Base-by-base conservation (phyloP, 2,888 invertebrate genomes). In the Sepioteuthis lessoniana region DNA sequence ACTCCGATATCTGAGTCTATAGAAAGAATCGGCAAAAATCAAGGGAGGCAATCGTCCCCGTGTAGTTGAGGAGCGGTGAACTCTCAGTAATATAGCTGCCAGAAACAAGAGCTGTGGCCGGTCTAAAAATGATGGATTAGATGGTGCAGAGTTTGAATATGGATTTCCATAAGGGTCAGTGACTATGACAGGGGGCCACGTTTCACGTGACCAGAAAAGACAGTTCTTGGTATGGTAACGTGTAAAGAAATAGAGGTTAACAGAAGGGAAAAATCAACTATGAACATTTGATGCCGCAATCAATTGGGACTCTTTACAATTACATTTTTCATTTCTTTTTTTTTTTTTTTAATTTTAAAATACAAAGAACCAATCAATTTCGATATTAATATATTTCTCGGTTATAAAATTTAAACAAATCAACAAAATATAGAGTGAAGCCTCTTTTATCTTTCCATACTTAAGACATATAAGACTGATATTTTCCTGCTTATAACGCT, bases 121-220 rank as follows among this genome's bases (percentile, higher is more conserved):
- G 76, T 76, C 76, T 76, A n/a, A n/a, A 35, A n/a, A 76, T 76
- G 76, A 76, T 76, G 76, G 76, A 76, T 76, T 76, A 76, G 76
- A 35, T n/a, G 13, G 76, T 35, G 76, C 76, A 76, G 16, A 76
- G 76, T n/a, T 76, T 76, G 76, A 76, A 76, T 76, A n/a, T n/a
- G 76, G 76, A 76, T 76, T 76, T 76, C n/a, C 76, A 76, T 35
- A 35, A n/a, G 76, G 76, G 76, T 76, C 76, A 76, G n/a, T 76
- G n/a, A n/a, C 76, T 10, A 76, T 76, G 76, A 76, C 76, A 76
- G 76, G 10, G 35, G 76, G 76, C n/a, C 76, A 35, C 76, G 76
- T n/a, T n/a, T 76, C 76, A 76, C 76, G 76, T 76, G 76, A 76
- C 76, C 76, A 76, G 76, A 76, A 76, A 35, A 76, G 76, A 76